Evolutionary conservation across 2,113 vertebrate genomes (phyloP).

Genomic region (Halcyon malimbica): DNA sequence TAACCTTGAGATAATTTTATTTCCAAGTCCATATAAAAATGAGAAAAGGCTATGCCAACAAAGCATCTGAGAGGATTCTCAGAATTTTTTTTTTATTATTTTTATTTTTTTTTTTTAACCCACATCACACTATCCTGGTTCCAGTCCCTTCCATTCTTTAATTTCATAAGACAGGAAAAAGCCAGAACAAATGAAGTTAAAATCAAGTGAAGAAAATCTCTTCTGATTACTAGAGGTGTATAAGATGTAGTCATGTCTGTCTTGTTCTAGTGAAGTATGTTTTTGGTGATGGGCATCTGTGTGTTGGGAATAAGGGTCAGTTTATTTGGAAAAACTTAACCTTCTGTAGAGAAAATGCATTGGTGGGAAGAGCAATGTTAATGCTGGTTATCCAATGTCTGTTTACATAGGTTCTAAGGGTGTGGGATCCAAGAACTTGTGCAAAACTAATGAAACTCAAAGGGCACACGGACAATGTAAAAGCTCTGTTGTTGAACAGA

Average conservation of each 20-base stretch:
- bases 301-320: background rate
- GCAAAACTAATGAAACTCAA: constrained; percentile 99
- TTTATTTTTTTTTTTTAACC: too few species aligned
- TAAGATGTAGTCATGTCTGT: background rate
- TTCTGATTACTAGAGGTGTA: background rate
- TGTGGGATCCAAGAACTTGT: constrained; percentile 97
- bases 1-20: background rate
- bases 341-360: background rate
- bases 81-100: background rate
- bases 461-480: constrained; percentile 97
- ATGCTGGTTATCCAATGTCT: background rate
- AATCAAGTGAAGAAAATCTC: background rate
- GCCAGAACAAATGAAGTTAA: background rate
- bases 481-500: constrained; percentile 92
- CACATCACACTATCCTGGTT: background rate
- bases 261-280: background rate
- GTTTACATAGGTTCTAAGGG: constrained; percentile 85
- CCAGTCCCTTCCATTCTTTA: background rate
- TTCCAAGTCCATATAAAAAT: background rate
- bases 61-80: background rate
- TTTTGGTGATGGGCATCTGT: background rate
- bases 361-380: background rate
- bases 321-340: background rate
- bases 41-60: background rate
- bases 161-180: background rate